phyloP scores from a whole-genome alignment of 2,888 invertebrate species.

The Callinectes sapidus region DNA sequence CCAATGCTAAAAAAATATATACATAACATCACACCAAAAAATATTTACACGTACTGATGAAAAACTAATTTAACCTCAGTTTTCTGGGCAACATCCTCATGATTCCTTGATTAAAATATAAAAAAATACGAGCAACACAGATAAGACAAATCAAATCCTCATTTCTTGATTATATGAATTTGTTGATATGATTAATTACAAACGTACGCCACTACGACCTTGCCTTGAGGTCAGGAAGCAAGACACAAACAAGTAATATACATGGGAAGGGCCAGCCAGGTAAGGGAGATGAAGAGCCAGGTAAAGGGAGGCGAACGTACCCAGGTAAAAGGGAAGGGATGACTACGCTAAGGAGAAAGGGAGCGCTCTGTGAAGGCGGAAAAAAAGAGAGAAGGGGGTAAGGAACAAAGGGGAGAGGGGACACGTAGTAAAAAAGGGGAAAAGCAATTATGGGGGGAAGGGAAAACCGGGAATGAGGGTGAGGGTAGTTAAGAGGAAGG shows the following conservation, averaged over 20 bases:
- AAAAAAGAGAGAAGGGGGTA: background rate
- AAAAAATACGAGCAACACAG: background rate
- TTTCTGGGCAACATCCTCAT: background rate
- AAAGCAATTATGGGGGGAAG: background rate
- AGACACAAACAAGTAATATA: conserved; percentile 12
- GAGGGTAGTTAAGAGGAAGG: background rate
- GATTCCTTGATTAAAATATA: background rate
- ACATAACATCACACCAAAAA: background rate
- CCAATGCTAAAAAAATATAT: background rate
- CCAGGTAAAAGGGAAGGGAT: background rate
- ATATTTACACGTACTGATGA: background rate
- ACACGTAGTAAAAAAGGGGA: background rate
- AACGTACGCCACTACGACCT: background rate
- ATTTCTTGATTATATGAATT: background rate
- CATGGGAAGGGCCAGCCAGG: background rate
- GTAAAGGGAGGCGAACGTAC: background rate
- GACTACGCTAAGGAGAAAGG: background rate
- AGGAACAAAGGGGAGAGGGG: background rate
- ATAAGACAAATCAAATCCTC: background rate
- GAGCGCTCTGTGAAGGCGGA: background rate
- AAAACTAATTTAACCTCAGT: background rate
- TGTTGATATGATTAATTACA: background rate
- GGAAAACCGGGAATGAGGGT: background rate
- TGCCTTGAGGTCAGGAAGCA: conserved; percentile 12
- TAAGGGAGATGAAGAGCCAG: background rate